Base-by-base conservation (phyloP, 2,888 invertebrate species). In the Amblyjoppa fuscipennis region DNA sequence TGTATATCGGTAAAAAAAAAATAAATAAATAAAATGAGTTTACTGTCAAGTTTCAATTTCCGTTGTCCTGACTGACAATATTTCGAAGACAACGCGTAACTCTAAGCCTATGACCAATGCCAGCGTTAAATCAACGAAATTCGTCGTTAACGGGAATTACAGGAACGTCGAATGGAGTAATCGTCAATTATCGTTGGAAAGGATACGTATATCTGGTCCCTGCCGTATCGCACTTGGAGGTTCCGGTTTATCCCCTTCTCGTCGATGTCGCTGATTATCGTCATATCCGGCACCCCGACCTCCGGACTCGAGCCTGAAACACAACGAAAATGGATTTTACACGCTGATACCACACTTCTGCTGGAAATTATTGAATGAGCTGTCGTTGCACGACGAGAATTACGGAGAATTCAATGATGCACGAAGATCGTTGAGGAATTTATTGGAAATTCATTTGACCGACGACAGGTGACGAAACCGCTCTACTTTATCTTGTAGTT, bases 201-300 rank as follows among this genome's bases (percentile, higher is more conserved):
- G 98, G 98, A 98, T 98, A 98, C 98, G 94, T 98, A 98, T 94
- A 98, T 98, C 92, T 97, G 96, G 95, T 98, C 97, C 92, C 96
- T 95, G 90, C 96, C 95, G 94, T 98, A 98, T 92, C 98, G 96
- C 88, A 96, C 95, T 94, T 96, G 96, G 81, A 98, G 96, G 95
- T 98, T 98, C 92, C 96, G 96, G 95, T 98, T 98, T 95, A 98
- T 98, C 93, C 97, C 97, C 90, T 95, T 96, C 94, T 98, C 98
- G 90, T 98, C 97, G 94, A 98, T 97, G 95, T 98, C 96, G 89
- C 98, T 97, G 95, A 98, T 97, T 93, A 97, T 95, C 84, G 98
- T 98, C 98, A 98, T 98, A 95, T 98, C 98, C 92, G 97, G 97
- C 92, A 98, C 97, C 89, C 98, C 98, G 94, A 96, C 96, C 93